Base-by-base conservation (phyloP, 2,797 vertebrate species). In the Zalophus californianus region DNA sequence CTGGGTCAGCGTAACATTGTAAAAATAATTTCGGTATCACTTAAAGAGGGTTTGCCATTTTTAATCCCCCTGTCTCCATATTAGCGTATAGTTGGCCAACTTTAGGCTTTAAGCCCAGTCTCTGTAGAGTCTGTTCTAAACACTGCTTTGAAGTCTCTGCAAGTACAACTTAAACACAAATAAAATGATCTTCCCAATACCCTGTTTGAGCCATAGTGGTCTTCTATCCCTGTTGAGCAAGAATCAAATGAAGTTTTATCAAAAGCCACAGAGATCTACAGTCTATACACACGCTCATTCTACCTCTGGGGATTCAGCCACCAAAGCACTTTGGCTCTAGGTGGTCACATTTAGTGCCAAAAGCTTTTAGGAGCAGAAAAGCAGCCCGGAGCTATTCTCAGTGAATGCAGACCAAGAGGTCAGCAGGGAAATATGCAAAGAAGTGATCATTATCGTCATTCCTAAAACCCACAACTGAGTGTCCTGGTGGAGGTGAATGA, bases 141-240 rank as follows among this genome's bases (percentile, higher is more conserved):
- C 23, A 13, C 12, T 56, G 25, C 80, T 88, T 88, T 90, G 85
- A 91, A 89, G 25, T 80, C 60, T 93, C 56, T 90, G 18, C 9
- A 70, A 80, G 60, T 44, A 83, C 90, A 70, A 66, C 8, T 83
- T 50, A 96, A 73, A 86, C 35, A 75, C 20, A n/a, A 93, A 92
- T n/a, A 38, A 66, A 94, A 72, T 56, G 16, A 85, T 94, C 44
- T 84, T 94, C 68, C 44, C 38, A 80, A 77, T 25, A 25, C 27
- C 50, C 20, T 29, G 48, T 3, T 66, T 16, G 91, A 62, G 62
- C 58, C 29, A 62, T 18, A 80, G 9, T 35, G 21, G 91, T 32
- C 35, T 50, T 80, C n/a, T 58, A 70, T 54, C 15, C 25, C 14
- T 38, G 25, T 5, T 27, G 38, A 89, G 16, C 20, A 97, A 92